Conservation (phyloP, 2,113 vertebrate species). For the Smithornis capensis region DNA sequence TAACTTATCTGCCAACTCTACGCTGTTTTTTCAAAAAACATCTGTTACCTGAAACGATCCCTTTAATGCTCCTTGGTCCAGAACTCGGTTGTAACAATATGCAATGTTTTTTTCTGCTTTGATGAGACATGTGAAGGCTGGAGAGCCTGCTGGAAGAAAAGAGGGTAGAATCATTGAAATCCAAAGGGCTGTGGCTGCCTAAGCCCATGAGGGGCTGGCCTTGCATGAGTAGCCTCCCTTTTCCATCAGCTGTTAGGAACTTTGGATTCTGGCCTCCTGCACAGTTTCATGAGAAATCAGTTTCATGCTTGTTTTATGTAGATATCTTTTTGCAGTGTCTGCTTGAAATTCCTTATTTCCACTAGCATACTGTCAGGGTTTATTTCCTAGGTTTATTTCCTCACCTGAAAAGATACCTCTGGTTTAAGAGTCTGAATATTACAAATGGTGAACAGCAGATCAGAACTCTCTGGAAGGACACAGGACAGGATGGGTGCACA, state of each 20-base stretch:
- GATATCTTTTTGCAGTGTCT: not conserved
- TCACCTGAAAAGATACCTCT: not conserved
- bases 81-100: not conserved
- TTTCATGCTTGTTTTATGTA: not conserved
- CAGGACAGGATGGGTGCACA: not conserved
- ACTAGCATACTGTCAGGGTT: not conserved
- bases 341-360: not conserved
- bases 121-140: not conserved
- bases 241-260: not conserved
- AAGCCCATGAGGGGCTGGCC: not conserved
- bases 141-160: not conserved
- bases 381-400: not conserved
- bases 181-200: not conserved
- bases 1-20: not conserved
- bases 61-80: not conserved
- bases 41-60: not conserved
- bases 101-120: not conserved
- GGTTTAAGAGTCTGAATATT: not conserved
- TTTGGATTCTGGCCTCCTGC: not conserved
- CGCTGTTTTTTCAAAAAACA: not conserved
- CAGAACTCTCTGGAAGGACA: not conserved
- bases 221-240: not conserved
- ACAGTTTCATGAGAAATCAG: not conserved
- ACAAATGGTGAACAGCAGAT: not conserved
- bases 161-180: not conserved